Conservation (phyloP, 2,113 vertebrate genomes). For the Emberiza fucata region DNA sequence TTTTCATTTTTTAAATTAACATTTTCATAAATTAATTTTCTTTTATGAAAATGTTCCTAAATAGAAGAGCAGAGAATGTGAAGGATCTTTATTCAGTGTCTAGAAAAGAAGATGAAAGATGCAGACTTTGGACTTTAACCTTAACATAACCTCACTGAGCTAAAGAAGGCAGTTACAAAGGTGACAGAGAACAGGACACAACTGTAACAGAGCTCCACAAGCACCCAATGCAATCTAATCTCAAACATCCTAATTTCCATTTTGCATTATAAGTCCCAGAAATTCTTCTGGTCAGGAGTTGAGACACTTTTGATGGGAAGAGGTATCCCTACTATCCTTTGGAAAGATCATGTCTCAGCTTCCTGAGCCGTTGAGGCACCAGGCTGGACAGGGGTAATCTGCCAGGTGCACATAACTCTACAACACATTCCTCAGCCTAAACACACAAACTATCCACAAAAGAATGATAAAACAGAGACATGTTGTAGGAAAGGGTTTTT, state of each 20-base stretch:
- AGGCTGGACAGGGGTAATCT: not conserved
- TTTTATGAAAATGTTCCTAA: not conserved
- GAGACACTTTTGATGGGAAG: not conserved
- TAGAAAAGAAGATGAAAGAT: not conserved
- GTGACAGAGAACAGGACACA: not conserved
- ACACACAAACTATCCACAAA: not conserved
- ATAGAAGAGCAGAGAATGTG: not conserved
- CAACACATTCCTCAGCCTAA: not conserved
- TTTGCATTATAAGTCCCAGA: not conserved
- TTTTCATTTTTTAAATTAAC: too few species aligned
- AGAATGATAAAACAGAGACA: not conserved
- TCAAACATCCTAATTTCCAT: not conserved
- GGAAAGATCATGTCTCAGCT: not conserved
- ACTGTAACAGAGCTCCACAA: not conserved
- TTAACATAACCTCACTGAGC: not conserved
- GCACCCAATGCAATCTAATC: not conserved
- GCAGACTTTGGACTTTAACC: not conserved
- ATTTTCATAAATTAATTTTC: too few species aligned
- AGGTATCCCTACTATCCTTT: not conserved
- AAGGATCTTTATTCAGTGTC: not conserved
- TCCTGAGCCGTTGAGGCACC: not conserved
- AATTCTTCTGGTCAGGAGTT: not conserved
- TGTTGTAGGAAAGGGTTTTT: not conserved
- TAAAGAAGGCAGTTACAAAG: not conserved
- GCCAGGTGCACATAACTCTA: not conserved